phyloP scores from a whole-genome alignment of 1,140 invertebrate species.

The Cataglyphis hispanica region DNA sequence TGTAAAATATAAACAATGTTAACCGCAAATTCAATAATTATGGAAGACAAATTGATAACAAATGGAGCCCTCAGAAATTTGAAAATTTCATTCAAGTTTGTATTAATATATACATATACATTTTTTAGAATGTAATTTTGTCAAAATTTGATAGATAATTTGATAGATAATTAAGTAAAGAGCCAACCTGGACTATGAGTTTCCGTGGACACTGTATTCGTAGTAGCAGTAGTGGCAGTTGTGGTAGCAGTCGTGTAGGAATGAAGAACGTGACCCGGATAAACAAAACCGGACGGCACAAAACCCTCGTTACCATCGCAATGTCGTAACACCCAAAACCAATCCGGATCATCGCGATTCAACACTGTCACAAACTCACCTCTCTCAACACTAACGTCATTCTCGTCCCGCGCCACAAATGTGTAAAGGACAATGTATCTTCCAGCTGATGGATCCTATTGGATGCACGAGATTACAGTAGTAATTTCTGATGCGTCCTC shows the following conservation, averaged over 20 bases:
- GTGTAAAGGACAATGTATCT: constrained; percentile 97
- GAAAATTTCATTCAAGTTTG: background rate
- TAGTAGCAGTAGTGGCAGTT: constrained; percentile 80
- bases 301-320: constrained; percentile 98
- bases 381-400: constrained; percentile 96
- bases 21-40: constrained; percentile 5
- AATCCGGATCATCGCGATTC: constrained; percentile 97
- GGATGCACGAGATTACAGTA: background rate
- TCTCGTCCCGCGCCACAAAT: constrained; percentile 96
- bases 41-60: background rate
- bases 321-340: constrained; percentile 96
- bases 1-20: constrained; percentile 61
- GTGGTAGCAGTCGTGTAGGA: constrained; percentile 83
- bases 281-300: constrained; percentile 97
- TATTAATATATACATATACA: background rate
- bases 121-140: background rate
- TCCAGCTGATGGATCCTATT: constrained; percentile 92
- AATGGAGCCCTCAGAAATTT: background rate
- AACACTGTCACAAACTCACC: constrained; percentile 98
- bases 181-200: constrained; percentile 81
- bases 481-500: constrained; percentile 12
- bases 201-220: constrained; percentile 76
- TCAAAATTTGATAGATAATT: background rate
- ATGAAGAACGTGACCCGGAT: constrained; percentile 89
- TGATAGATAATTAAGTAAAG: background rate